Conservation (phyloP, 2,888 invertebrate species). For the Pheosia gnoma region DNA sequence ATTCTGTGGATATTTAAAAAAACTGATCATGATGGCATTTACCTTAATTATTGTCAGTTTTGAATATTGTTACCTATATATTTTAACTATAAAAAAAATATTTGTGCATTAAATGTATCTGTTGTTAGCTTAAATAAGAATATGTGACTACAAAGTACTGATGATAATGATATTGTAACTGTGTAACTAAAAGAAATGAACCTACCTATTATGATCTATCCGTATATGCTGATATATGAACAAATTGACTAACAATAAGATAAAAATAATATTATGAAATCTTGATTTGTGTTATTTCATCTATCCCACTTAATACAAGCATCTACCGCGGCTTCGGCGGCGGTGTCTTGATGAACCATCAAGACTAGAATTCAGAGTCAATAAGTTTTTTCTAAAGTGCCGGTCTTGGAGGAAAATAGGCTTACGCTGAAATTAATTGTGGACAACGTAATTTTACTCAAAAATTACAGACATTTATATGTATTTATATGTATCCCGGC, state of each 20-base stretch:
- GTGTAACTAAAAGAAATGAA: constrained; percentile 27
- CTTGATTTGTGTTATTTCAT: constrained; percentile 9
- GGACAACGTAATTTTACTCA: no score
- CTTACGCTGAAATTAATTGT: no score
- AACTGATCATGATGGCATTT: constrained; percentile 45
- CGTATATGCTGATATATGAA: constrained; percentile 57
- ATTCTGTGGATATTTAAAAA: constrained; percentile 25
- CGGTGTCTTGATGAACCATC: no score
- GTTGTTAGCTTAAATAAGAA: constrained; percentile 42
- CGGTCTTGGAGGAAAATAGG: no score
- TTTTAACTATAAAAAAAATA: constrained; percentile 32
- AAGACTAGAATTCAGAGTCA: no score
- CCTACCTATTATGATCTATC: constrained; percentile 37
- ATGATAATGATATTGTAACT: constrained; percentile 32
- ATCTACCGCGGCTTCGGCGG: no score
- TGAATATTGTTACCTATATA: constrained; percentile 34
- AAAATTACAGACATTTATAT: no score
- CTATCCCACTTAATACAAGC: neutral
- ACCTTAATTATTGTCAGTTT: constrained; percentile 36
- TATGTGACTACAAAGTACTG: constrained; percentile 41
- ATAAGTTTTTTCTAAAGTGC: no score
- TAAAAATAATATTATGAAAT: constrained; percentile 30
- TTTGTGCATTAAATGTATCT: constrained; percentile 47
- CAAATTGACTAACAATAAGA: constrained; percentile 67
- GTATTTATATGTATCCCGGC: no score